phyloP scores from a whole-genome alignment of 2,113 vertebrate species.

The Pagrus major region DNA sequence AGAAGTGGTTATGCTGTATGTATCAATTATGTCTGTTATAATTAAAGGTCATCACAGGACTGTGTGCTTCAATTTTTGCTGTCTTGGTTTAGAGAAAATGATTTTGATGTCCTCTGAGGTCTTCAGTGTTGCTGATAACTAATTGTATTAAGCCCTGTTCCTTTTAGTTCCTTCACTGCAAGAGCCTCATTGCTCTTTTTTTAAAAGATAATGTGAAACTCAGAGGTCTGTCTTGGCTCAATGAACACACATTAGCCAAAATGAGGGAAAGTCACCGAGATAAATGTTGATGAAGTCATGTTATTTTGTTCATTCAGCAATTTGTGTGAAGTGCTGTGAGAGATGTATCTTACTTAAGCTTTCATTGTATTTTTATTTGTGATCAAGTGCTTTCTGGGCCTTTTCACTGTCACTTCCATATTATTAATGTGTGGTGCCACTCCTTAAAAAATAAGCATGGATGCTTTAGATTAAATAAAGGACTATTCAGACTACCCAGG shows the following conservation, averaged over 20 bases:
- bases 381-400: not conserved
- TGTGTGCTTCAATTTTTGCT: not conserved
- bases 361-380: not conserved
- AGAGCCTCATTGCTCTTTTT: not conserved
- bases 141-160: not conserved
- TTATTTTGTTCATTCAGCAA: not conserved
- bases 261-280: not conserved
- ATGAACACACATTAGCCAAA: not conserved
- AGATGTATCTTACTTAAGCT: not conserved
- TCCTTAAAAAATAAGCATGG: not conserved
- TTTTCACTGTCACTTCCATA: not conserved
- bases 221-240: not conserved
- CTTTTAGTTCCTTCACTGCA: not conserved
- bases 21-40: not conserved
- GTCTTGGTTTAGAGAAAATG: not conserved
- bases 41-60: not conserved
- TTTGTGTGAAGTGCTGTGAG: not conserved
- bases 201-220: not conserved
- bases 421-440: not conserved
- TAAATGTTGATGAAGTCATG: not conserved
- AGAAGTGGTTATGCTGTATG: not conserved
- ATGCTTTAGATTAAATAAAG: not conserved
- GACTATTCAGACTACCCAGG: no score
- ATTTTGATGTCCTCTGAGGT: slow-evolving; percentile 3
- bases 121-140: not conserved